Evolutionary conservation across 2,113 vertebrate genomes (phyloP), one percentile per base, ranked within the genome.

Genomic region (Neolamprologus toae): DNA sequence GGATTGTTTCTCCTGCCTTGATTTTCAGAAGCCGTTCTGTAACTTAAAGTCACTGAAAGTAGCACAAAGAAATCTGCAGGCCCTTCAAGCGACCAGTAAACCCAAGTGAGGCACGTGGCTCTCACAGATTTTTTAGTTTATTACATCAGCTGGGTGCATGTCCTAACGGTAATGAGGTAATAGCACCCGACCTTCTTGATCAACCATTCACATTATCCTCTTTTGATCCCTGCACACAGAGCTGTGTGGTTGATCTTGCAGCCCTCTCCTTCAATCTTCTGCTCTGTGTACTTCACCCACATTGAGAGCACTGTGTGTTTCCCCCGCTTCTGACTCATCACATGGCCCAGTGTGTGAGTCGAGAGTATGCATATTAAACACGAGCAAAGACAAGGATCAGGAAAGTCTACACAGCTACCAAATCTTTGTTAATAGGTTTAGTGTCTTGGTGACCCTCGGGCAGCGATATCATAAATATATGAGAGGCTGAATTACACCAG

Each of bases 311-410:
- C 42, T 53, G 85, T 91, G 85, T 91, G 89, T 80, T 89, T 73
- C 85, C 89, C 91, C 89, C 87, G 40, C 87, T 11, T 93, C 82
- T 94, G 93, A 94, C 76, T 90, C 86, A 94, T 76, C 68, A 68
- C 66, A 68, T 47, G 33, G 61, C 35, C n/a, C 7, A 7, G 40
- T 33, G 81, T 84, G 28, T 68, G 45, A 80, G 66, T 8, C 23
- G 26, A 84, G 84, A 61, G 68, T 37, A 76, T 88, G 84, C 81
- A 88, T 54, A 86, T 87, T 28, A 89, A 83, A 85, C 81, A 85
- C 19, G 33, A 87, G 86, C 35, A 66, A 42, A 19, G 76, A 84
- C 49, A 81, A 9, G 13, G 17, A 83, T 86, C 79, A 80, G 13
- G 59, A 71, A 3, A 49, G 81, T 86, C 63, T 86, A 92, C 79